phyloP scores from a whole-genome alignment of 2,888 invertebrate species.

The Mongoloraphidia duomilia region DNA sequence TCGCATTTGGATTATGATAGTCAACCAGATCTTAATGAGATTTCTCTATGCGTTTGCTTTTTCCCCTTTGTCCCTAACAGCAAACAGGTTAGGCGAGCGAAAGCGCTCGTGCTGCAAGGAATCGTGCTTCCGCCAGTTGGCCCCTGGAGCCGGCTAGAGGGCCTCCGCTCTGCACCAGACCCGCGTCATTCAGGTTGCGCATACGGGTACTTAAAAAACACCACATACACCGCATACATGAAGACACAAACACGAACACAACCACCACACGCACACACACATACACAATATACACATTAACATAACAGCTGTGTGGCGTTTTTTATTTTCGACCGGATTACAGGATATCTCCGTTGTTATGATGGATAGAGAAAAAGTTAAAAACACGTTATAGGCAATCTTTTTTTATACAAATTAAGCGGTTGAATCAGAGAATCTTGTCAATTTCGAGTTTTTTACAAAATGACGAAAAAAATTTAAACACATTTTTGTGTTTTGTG shows the following conservation, averaged over 20 bases:
- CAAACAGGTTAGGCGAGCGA: slow-evolving; percentile 29
- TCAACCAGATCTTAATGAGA: background rate
- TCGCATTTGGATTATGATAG: background rate
- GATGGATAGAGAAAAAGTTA: too few relatives aligned
- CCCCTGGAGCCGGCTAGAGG: slow-evolving; percentile 36
- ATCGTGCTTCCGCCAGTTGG: slow-evolving; percentile 27
- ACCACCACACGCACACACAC: too few relatives aligned
- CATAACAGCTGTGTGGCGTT: too few relatives aligned
- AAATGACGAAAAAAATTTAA: too few relatives aligned
- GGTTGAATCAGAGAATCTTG: too few relatives aligned
- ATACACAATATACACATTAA: slow-evolving; percentile 12
- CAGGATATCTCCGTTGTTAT: too few relatives aligned
- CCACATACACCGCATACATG: slow-evolving; percentile 21
- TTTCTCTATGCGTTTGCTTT: slow-evolving; percentile 20
- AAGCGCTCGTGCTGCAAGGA: slow-evolving; percentile 32
- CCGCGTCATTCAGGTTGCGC: slow-evolving; percentile 33
- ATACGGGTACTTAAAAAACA: slow-evolving; percentile 34
- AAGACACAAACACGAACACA: too few relatives aligned
- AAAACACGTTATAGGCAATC: too few relatives aligned
- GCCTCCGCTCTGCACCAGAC: slow-evolving; percentile 23
- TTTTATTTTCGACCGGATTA: too few relatives aligned
- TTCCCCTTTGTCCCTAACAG: slow-evolving; percentile 34
- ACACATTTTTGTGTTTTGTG: too few relatives aligned
- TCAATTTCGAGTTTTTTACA: too few relatives aligned
- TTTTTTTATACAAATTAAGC: too few relatives aligned